These are phyloP conservation scores for Metalampra italica DNA, from an alignment of 2,888 invertebrate species.

Conservation along the genomic window DNA sequence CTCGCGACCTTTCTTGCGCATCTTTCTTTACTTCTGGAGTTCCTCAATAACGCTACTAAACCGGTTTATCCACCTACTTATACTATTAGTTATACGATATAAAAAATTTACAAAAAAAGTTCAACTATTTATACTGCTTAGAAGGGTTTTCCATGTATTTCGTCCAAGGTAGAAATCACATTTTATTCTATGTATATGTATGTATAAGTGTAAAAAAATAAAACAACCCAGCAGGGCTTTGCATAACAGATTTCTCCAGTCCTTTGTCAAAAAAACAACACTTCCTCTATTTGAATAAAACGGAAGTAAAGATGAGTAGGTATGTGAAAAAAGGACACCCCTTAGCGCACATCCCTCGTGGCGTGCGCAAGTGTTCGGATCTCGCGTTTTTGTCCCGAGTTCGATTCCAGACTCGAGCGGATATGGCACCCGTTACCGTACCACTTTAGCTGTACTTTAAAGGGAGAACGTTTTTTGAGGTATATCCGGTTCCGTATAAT, in stretches of 20 bases:
- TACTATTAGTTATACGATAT: too few species aligned
- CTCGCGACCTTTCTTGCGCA: too few species aligned
- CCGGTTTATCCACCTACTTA: too few species aligned
- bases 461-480: slow-evolving; percentile 1
- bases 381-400: slow-evolving; percentile 33
- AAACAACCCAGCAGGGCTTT: too few species aligned
- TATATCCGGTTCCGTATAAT: slow-evolving; percentile 6
- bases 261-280: background rate
- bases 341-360: slow-evolving; percentile 37
- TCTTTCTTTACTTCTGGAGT: too few species aligned
- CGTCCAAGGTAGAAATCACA: too few species aligned
- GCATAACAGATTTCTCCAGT: background rate
- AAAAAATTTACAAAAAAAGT: too few species aligned
- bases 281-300: slow-evolving; percentile 48
- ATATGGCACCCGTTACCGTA: slow-evolving; percentile 18
- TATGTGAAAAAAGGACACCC: slow-evolving; percentile 43
- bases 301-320: slow-evolving; percentile 48
- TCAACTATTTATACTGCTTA: too few species aligned
- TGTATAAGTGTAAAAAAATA: too few species aligned
- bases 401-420: slow-evolving; percentile 35
- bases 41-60: too few species aligned
- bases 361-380: slow-evolving; percentile 46
- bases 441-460: slow-evolving; percentile 3
- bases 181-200: too few species aligned
- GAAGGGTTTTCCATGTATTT: too few species aligned